phyloP scores from a whole-genome alignment of 2,888 invertebrate species.

The Trichogramma dendrolimi region DNA sequence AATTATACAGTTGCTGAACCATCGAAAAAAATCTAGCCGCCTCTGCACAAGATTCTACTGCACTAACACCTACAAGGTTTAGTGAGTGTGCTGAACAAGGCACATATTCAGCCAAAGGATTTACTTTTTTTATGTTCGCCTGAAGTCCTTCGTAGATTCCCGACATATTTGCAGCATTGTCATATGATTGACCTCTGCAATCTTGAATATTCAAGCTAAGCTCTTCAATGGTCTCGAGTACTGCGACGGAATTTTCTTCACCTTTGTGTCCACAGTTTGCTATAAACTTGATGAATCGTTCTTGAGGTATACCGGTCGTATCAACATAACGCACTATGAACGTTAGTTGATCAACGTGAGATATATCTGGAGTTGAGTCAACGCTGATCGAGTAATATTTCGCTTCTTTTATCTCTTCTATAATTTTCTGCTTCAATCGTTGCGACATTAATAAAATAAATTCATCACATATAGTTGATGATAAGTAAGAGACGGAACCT shows the following conservation, averaged over 20 bases:
- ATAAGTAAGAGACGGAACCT: conserved; percentile 36
- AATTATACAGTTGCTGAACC: too few relatives aligned
- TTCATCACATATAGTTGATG: conserved; percentile 39
- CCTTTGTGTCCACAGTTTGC: conserved; percentile 14
- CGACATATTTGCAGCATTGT: conserved; percentile 34
- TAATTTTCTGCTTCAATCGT: conserved; percentile 32
- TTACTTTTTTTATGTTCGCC: conserved; percentile 25
- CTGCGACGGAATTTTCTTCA: conserved; percentile 18
- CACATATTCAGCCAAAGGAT: conserved; percentile 21
- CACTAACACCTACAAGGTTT: conserved; percentile 30
- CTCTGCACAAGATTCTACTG: conserved; percentile 15
- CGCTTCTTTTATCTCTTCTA: conserved; percentile 25
- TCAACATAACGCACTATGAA: background rate
- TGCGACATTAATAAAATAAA: conserved; percentile 37
- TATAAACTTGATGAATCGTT: too few relatives aligned
- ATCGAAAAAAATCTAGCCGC: too few relatives aligned
- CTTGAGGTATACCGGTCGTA: too few relatives aligned
- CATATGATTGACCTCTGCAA: conserved; percentile 30
- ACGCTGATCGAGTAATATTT: conserved; percentile 30
- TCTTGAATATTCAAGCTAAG: conserved; percentile 25
- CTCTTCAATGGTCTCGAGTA: conserved; percentile 6
- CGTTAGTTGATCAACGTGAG: background rate
- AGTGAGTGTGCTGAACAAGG: conserved; percentile 33
- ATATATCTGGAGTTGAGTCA: background rate
- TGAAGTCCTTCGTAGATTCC: conserved; percentile 30